Conservation (phyloP, 2,113 vertebrate species). For the Deroptyus accipitrinus region DNA sequence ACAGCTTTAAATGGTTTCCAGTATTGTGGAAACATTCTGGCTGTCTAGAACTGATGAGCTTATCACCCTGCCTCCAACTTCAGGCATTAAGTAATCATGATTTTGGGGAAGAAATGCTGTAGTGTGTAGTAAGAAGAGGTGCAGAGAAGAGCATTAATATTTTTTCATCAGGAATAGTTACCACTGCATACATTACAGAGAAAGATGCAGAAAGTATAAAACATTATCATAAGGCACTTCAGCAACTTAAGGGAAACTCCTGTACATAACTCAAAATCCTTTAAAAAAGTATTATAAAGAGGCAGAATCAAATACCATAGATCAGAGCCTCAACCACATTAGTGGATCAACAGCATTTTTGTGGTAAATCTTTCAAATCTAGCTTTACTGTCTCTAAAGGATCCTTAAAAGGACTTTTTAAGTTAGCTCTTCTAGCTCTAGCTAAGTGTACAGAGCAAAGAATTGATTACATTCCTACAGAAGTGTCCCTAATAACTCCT, state of each 20-base stretch:
- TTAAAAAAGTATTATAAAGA: not conserved
- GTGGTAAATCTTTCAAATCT: not conserved
- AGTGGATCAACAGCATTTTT: not conserved
- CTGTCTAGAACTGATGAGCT: not conserved
- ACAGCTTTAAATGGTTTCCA: not conserved
- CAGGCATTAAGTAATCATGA: not conserved
- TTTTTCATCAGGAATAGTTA: not conserved
- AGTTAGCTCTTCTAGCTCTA: not conserved
- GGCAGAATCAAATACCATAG: not conserved
- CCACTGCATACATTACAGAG: not conserved
- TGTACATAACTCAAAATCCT: not conserved
- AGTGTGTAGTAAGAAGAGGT: not conserved
- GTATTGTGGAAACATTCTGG: not conserved
- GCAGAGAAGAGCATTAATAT: not conserved
- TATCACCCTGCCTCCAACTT: not conserved
- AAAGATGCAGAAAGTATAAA: not conserved
- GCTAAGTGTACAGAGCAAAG: not conserved
- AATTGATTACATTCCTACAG: constrained; percentile 23
- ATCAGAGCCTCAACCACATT: not conserved
- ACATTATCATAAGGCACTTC: not conserved
- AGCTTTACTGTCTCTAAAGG: not conserved
- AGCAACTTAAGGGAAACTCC: not conserved
- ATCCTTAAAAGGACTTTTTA: not conserved
- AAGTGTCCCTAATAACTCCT: constrained; percentile 29
- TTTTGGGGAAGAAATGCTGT: not conserved